Conservation (phyloP, 2,797 vertebrate genomes). For the Salarias fasciatus region DNA sequence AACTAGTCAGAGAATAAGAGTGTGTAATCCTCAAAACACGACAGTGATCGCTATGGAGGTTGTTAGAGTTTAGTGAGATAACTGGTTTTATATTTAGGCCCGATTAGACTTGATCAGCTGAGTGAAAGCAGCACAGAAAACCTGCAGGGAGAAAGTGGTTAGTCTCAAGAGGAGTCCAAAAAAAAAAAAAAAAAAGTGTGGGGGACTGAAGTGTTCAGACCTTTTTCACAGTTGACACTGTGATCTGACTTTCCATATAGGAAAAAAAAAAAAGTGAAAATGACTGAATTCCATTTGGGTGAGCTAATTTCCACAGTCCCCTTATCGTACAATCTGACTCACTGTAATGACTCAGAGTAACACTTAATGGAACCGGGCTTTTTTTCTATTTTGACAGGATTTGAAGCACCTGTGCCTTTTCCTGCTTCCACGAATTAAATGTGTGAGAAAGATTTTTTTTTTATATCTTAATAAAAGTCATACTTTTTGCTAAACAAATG, state of each 20-base stretch:
- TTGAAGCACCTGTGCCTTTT: too few relatives aligned
- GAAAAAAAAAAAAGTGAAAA: background rate
- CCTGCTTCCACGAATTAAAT: too few relatives aligned
- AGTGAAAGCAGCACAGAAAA: slow-evolving; percentile 19
- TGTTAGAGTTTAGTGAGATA: too few relatives aligned
- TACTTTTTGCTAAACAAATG: too few relatives aligned
- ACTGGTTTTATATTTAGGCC: too few relatives aligned
- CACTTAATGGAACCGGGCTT: too few relatives aligned
- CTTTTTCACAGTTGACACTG: background rate
- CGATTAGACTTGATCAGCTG: slow-evolving; percentile 21
- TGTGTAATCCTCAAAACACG: slow-evolving; percentile 42
- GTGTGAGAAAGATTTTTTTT: too few relatives aligned
- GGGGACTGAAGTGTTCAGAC: background rate
- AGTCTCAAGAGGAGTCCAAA: slow-evolving; percentile 14
- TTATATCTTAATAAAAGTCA: too few relatives aligned
- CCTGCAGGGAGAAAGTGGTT: slow-evolving; percentile 33
- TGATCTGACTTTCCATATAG: too few relatives aligned
- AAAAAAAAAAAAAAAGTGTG: slow-evolving; percentile 24
- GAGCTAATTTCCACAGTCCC: background rate
- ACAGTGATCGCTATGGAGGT: too few relatives aligned
- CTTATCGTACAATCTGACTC: background rate
- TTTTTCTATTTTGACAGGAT: background rate
- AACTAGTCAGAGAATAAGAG: slow-evolving; percentile 7
- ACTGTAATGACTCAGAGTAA: background rate
- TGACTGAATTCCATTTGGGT: background rate